Evolutionary conservation across 1,140 invertebrate genomes (phyloP).

Genomic region (Drosophila teissieri): DNA sequence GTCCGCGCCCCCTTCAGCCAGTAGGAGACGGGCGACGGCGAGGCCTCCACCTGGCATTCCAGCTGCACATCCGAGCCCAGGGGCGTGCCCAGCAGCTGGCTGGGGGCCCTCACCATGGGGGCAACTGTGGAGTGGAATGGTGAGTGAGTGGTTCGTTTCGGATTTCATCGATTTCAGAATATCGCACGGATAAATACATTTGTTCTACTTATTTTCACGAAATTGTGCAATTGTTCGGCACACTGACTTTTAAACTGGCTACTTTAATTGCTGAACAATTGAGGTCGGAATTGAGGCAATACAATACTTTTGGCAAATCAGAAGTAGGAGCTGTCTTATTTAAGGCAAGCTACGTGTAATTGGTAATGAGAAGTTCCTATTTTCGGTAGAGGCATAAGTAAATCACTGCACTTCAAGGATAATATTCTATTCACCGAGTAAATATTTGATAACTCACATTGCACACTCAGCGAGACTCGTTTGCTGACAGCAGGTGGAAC

Average conservation of each 20-base stretch:
- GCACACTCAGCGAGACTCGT: conserved; percentile 92
- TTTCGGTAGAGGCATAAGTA: too few relatives aligned
- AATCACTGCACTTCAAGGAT: not conserved
- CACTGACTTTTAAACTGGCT: not conserved
- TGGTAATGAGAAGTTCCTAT: too few relatives aligned
- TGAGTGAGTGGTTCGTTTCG: not conserved
- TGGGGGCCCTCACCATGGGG: conserved; percentile 92
- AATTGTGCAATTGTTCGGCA: not conserved
- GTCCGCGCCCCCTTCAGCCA: conserved; percentile 91
- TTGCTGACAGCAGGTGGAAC: conserved; percentile 95
- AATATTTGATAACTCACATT: conserved; percentile 89
- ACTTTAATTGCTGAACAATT: not conserved
- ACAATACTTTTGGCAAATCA: too few relatives aligned
- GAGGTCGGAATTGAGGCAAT: not conserved
- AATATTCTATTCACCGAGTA: not conserved
- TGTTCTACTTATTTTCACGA: not conserved
- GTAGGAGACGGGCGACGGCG: conserved; percentile 93
- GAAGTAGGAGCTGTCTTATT: too few relatives aligned
- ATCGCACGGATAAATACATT: not conserved
- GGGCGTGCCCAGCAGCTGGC: conserved; percentile 92
- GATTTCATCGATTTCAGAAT: conserved; percentile 9
- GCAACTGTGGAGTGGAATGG: conserved; percentile 87
- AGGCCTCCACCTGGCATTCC: conserved; percentile 93
- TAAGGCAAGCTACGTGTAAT: too few relatives aligned
- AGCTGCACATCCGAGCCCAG: conserved; percentile 92